Evolutionary conservation across 2,113 vertebrate genomes (phyloP).

Genomic region (Actenoides hombroni): DNA sequence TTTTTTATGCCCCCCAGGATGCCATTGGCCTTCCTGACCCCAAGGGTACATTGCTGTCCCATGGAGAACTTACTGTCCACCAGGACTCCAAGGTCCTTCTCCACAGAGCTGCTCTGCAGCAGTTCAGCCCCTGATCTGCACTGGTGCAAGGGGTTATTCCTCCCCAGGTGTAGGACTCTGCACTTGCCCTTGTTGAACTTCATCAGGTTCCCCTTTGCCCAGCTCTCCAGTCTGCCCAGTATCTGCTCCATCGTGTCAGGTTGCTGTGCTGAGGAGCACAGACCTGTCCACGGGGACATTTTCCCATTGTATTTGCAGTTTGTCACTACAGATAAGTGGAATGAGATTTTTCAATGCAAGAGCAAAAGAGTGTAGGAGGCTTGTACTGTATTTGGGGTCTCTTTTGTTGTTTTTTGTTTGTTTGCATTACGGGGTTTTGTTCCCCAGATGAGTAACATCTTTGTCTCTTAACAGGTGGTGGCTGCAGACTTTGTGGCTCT

Average conservation of each 20-base stretch:
- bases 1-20: too few species aligned
- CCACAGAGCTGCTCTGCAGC: too few species aligned
- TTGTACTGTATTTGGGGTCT: not conserved
- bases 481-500: constrained; percentile 91
- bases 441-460: not conserved
- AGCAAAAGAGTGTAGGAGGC: not conserved
- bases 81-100: too few species aligned
- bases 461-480: constrained; percentile 79
- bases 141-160: too few species aligned
- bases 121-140: too few species aligned
- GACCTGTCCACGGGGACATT: not conserved
- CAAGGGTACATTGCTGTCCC: too few species aligned
- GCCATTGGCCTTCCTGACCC: too few species aligned
- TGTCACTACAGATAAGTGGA: not conserved
- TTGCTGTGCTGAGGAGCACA: not conserved
- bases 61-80: too few species aligned
- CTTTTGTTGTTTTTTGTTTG: not conserved
- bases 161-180: too few species aligned
- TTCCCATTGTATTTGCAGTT: not conserved
- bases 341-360: not conserved
- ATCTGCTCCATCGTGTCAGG: accelerated
- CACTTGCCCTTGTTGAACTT: too few species aligned
- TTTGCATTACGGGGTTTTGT: not conserved
- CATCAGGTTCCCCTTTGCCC: too few species aligned
- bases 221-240: too few species aligned